Evolutionary conservation across 2,888 invertebrate genomes (phyloP).

Genomic region (Ceratothoa steindachneri): DNA sequence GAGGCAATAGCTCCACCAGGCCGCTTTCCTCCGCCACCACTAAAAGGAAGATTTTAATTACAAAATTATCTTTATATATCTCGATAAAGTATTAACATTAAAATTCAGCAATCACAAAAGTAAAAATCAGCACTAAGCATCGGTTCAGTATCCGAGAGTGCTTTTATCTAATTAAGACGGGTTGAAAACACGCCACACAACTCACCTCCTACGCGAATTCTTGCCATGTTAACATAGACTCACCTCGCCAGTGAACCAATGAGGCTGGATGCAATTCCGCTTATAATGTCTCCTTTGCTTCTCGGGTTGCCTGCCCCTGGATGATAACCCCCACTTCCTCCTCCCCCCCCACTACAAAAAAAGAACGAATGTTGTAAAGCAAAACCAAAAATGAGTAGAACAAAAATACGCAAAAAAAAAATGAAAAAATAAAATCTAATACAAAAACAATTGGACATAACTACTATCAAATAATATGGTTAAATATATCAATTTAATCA

Average conservation of each 20-base stretch:
- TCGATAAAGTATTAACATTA: too few relatives aligned
- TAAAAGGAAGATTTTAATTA: too few relatives aligned
- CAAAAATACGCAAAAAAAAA: background rate
- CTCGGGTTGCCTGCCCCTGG: background rate
- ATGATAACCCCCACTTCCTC: background rate
- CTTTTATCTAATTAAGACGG: too few relatives aligned
- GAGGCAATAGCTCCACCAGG: constrained; percentile 41
- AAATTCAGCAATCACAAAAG: too few relatives aligned
- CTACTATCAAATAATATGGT: background rate
- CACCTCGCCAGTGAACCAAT: constrained; percentile 17
- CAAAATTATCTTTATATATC: too few relatives aligned
- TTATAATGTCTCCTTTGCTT: constrained; percentile 9
- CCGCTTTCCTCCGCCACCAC: constrained; percentile 21
- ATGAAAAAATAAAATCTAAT: too few relatives aligned
- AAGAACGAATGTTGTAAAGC: too few relatives aligned
- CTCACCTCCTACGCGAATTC: background rate
- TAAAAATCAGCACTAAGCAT: too few relatives aligned
- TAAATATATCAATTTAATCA: background rate
- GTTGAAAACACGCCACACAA: too few relatives aligned
- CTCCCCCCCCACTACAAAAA: background rate
- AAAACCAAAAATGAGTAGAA: constrained; percentile 1
- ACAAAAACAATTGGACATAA: background rate
- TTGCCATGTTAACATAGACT: background rate
- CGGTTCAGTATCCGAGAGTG: too few relatives aligned
- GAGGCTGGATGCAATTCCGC: constrained; percentile 15